Conservation (phyloP, 92 coral and sea anemone genomes). For the Epizoanthus illoricatus region DNA sequence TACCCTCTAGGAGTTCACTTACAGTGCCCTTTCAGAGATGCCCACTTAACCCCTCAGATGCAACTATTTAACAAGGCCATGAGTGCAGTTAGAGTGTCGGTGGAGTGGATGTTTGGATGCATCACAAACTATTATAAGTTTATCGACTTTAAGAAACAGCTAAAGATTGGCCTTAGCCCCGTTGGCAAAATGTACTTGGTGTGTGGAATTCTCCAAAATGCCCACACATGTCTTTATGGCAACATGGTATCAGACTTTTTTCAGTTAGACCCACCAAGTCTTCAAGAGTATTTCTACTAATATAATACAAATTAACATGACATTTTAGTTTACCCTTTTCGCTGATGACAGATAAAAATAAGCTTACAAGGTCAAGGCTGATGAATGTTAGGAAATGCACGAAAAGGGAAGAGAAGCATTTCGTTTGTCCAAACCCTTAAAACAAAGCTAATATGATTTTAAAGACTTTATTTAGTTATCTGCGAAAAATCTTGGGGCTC, state of each 20-base stretch:
- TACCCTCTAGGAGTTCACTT: conserved; percentile 15
- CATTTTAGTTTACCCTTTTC: not conserved
- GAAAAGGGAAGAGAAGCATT: too few species aligned
- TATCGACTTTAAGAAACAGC: conserved; percentile 37
- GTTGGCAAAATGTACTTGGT: conserved; percentile 30
- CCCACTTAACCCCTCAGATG: conserved; percentile 30
- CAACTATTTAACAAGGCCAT: conserved; percentile 17
- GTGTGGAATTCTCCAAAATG: conserved; percentile 24
- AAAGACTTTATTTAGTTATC: too few species aligned
- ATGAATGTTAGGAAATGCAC: too few species aligned
- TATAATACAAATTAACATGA: not conserved
- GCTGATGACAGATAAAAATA: not conserved
- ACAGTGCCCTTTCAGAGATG: conserved; percentile 13
- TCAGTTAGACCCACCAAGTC: conserved; percentile 30
- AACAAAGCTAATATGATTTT: too few species aligned
- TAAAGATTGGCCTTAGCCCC: conserved; percentile 24
- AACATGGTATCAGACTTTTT: conserved; percentile 23
- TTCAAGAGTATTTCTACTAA: conserved; percentile 16
- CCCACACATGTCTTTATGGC: conserved; percentile 44
- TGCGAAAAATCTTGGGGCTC: too few species aligned
- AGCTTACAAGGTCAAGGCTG: too few species aligned
- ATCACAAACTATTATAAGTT: conserved; percentile 20
- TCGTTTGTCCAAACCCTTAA: too few species aligned
- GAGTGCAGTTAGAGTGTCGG: conserved; percentile 31
- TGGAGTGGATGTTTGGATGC: conserved; percentile 42